Evolutionary conservation across 2,797 vertebrate genomes (phyloP), one percentile per base, ranked within the genome.

Genomic region (Toxotes lorentzi): DNA sequence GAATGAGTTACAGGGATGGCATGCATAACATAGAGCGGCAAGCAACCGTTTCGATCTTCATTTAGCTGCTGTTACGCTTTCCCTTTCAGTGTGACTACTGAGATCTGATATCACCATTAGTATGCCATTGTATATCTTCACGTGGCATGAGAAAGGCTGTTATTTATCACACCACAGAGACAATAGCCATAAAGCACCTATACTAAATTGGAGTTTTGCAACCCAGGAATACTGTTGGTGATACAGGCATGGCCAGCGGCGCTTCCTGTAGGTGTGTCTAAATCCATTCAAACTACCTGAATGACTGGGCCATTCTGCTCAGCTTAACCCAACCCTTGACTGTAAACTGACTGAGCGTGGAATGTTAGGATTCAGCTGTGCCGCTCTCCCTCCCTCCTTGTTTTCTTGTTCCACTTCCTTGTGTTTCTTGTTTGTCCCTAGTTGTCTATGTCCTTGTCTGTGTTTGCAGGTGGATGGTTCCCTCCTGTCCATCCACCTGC

Each of bases 181-280:
- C 3, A 40, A 41, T 17, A 54, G 17, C 34, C 5, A 11, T 24
- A 14, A 24, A 53, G 14, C 27, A 53, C 60, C 8, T 16, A 24
- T 38, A 21, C 11, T 2, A 17, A 35, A 13, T 6, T 54, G 11
- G 64, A 54, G 57, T 81, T 80, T 73, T 76, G 9, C 7, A 60
- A 68, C 14, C 14, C 21, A 21, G 32, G 4, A 57, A 45, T 70
- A 24, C 11, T 21, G 9, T 0, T 53, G 51, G 16, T 43, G 54
- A 53, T 47, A 76, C 45, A 83, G 70, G 48, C 23, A 35, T 17
- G 51, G 40, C 7, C 45, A 17, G 62, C 2, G 3, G 47, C 16
- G 58, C 35, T 86, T 91, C 82, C 84, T 78, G 71, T 66, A 76
- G 84, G 91, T 73, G 82, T 89, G 88, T 76, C 79, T 63, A 35